Conservation (phyloP, 2,797 vertebrate genomes). For the Pseudochirops corinnae region DNA sequence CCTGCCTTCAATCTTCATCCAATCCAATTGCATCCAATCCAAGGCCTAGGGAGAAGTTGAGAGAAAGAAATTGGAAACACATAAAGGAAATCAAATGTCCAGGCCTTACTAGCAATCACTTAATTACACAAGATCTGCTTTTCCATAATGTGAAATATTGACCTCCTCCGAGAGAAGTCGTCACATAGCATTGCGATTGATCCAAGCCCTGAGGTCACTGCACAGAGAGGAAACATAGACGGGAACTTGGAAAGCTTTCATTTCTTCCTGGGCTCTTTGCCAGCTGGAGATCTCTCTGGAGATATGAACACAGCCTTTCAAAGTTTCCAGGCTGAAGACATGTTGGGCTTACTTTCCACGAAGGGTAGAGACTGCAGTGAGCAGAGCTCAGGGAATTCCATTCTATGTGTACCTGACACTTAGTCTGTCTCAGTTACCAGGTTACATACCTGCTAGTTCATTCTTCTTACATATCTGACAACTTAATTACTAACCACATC, state of each 20-base stretch:
- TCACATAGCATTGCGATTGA: neutral
- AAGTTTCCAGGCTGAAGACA: neutral
- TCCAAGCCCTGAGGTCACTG: neutral
- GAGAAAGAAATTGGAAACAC: neutral
- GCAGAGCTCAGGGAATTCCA: neutral
- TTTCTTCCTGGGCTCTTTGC: neutral
- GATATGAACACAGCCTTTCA: neutral
- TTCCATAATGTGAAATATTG: constrained; percentile 4
- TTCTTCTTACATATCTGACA: neutral
- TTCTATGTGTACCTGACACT: neutral
- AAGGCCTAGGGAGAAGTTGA: neutral
- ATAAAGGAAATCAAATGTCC: neutral
- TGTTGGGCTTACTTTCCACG: neutral
- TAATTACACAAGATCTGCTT: constrained; percentile 6
- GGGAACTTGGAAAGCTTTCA: neutral
- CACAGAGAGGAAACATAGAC: neutral
- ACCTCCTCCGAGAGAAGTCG: neutral
- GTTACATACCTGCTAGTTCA: neutral
- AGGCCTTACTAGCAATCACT: neutral
- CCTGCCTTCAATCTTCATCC: neutral
- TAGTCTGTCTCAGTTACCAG: neutral
- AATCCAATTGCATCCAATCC: neutral
- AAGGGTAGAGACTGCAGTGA: neutral
- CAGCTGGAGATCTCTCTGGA: neutral
- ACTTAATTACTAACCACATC: neutral